Evolutionary conservation across 1,140 invertebrate species (phyloP).

Genomic region (Forficula auricularia): DNA sequence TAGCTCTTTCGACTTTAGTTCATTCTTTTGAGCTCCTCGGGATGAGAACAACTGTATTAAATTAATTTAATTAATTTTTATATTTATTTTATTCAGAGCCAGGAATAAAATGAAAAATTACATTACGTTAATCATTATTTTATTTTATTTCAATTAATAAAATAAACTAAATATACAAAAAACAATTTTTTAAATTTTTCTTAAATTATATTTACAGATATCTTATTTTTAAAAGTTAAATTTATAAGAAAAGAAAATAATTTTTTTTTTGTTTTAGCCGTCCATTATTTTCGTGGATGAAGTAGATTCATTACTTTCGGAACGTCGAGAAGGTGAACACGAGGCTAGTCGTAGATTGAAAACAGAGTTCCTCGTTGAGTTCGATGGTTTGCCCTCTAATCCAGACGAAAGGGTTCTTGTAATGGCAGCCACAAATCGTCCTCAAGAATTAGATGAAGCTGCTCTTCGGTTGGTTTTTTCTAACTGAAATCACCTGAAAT

Average conservation of each 20-base stretch:
- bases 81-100: no score
- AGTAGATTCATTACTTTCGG: constrained; percentile 85
- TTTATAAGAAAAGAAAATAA: neutral
- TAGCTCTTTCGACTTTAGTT: no score
- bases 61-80: no score
- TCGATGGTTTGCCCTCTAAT: constrained; percentile 73
- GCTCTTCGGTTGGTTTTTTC: constrained; percentile 42
- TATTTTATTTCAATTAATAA: neutral
- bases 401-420: constrained; percentile 81
- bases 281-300: constrained; percentile 93
- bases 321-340: constrained; percentile 80
- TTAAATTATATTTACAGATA: no score
- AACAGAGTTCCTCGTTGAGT: constrained; percentile 94
- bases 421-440: constrained; percentile 93
- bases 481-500: no score
- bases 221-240: neutral
- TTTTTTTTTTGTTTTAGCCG: constrained; percentile 32
- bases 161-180: constrained; percentile 1
- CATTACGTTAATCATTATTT: constrained; percentile 5
- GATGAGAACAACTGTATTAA: no score
- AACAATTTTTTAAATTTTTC: no score
- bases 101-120: no score
- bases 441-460: constrained; percentile 87
- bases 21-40: no score
- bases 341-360: constrained; percentile 91